Evolutionary conservation across 2,113 vertebrate species (phyloP).

Genomic region (Girardinichthys multiradiatus): DNA sequence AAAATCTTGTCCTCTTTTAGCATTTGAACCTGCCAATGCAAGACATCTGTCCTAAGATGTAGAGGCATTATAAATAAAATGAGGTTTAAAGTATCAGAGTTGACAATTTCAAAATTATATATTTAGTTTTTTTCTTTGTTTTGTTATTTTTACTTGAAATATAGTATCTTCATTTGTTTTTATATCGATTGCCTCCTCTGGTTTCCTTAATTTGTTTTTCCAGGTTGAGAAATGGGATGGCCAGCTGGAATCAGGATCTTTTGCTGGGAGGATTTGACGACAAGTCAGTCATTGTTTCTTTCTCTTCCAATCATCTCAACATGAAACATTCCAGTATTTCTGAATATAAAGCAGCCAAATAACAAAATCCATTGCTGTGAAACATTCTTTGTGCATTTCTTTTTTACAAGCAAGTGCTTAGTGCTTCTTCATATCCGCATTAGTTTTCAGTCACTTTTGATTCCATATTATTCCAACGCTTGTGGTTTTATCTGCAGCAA

Average conservation of each 20-base stretch:
- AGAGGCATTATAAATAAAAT: neutral
- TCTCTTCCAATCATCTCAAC: neutral
- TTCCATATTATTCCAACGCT: neutral
- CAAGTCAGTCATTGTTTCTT: neutral
- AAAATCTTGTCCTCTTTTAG: too few species aligned
- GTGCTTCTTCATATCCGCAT: neutral
- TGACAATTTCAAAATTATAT: neutral
- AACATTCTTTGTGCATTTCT: neutral
- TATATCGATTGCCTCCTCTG: neutral
- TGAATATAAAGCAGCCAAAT: slow-evolving; percentile 8
- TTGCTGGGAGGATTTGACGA: slow-evolving; percentile 72
- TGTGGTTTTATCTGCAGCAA: neutral
- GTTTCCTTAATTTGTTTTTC: neutral
- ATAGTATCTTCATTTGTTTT: neutral
- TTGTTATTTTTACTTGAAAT: too few species aligned
- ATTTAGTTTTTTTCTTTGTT: neutral
- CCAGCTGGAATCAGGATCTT: slow-evolving; percentile 69
- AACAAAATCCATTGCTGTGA: neutral
- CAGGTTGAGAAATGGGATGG: slow-evolving; percentile 77
- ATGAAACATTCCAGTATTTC: slow-evolving; percentile 21
- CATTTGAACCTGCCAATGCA: too few species aligned
- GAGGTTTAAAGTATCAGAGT: neutral
- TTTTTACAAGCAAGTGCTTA: neutral
- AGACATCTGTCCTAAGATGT: too few species aligned
- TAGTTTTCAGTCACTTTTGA: neutral